These are phyloP conservation scores for Zosterops lateralis DNA, from an alignment of 2,113 vertebrate genomes.

Conservation along the genomic window DNA sequence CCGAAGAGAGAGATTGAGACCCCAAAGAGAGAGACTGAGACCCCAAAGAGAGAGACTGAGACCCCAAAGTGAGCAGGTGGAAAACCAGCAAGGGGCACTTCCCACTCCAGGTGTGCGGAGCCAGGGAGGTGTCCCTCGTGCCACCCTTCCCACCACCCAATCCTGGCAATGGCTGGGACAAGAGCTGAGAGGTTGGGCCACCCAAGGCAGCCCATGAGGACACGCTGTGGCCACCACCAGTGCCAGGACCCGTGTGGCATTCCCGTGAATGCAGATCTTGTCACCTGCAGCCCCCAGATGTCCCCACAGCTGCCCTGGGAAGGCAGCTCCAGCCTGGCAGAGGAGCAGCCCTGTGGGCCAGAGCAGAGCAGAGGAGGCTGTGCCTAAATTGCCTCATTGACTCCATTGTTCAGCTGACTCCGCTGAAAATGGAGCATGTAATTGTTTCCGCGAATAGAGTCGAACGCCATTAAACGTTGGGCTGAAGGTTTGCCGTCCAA, in stretches of 20 bases:
- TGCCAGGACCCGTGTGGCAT: neutral
- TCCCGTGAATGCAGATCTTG: accelerated
- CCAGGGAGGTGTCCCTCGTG: neutral
- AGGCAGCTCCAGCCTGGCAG: neutral
- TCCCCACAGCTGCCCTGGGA: neutral
- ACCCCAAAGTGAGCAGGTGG: neutral
- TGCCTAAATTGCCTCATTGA: conserved; percentile 46
- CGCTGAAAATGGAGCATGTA: conserved; percentile 65
- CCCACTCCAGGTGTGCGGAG: neutral
- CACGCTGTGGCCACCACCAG: accelerated
- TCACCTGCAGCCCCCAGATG: accelerated
- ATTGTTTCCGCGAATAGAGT: conserved; percentile 63
- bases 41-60: too few species aligned
- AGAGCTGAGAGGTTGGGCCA: neutral
- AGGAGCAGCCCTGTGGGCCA: neutral
- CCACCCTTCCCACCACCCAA: neutral
- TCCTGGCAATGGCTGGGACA: accelerated
- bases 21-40: neutral
- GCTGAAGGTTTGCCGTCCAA: conserved; percentile 63
- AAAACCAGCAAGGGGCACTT: neutral
- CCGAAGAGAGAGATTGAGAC: too few species aligned
- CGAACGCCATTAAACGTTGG: conserved; percentile 50
- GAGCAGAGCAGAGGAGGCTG: neutral
- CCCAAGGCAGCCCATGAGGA: neutral
- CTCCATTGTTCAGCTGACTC: conserved; percentile 60